Evolutionary conservation across 1,140 invertebrate species (phyloP).

Genomic region (Bicyclus anynana): DNA sequence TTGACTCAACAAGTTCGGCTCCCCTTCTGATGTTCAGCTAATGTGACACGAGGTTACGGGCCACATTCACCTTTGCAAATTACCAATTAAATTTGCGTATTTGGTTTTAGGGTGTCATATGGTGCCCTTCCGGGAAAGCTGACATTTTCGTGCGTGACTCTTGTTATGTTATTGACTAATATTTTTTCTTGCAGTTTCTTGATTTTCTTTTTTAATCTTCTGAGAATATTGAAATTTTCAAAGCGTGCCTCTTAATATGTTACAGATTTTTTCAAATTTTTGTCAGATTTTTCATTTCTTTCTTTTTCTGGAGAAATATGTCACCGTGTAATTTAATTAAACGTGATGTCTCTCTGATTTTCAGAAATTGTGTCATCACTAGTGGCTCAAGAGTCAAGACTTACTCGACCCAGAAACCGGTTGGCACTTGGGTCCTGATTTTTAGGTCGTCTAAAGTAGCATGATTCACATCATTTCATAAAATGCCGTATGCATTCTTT

Average conservation of each 20-base stretch:
- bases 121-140: background rate
- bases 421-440: conserved; percentile 14
- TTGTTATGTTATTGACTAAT: background rate
- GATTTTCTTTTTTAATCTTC: too few relatives aligned
- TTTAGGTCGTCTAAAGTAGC: conserved; percentile 19
- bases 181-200: too few relatives aligned
- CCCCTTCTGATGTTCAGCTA: conserved; percentile 49
- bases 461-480: background rate
- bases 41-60: conserved; percentile 36
- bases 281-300: background rate
- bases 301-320: background rate
- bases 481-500: background rate
- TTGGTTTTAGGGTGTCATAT: background rate
- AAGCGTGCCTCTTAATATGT: background rate
- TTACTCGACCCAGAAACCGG: conserved; percentile 21
- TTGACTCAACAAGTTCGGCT: conserved; percentile 64
- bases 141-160: background rate
- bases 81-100: background rate
- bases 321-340: background rate
- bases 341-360: background rate
- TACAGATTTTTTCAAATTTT: background rate
- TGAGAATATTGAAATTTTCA: background rate
- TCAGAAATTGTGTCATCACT: conserved; percentile 4
- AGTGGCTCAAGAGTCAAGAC: conserved; percentile 14
- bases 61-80: conserved; percentile 14